Evolutionary conservation across 2,113 vertebrate genomes (phyloP), one percentile per base, ranked within the genome.

Genomic region (Dolichotis patagonum): DNA sequence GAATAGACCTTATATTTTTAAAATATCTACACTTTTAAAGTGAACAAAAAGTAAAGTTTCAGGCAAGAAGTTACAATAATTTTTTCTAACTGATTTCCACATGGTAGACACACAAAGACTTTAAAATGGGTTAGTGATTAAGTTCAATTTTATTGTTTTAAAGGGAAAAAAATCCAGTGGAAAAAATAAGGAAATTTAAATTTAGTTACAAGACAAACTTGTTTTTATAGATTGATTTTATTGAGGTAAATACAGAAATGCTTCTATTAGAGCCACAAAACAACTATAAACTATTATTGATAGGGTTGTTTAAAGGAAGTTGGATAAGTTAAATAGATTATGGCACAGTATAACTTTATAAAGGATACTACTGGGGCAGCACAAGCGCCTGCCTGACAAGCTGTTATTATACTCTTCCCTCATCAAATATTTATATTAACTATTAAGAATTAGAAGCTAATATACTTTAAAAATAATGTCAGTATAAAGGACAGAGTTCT

Each of bases 161-260:
- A 97, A 91, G 56, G 41, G 35, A 67, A 90, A 85, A 90, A 85
- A 88, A 38, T 32, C 71, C 94, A 95, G 89, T 82, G 54, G 90
- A 85, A 94, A 95, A 91, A 30, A 81, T 56, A 88, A 95, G 69
- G 13, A 96, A 95, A 86, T 78, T 94, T 96, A 94, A 91, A 91
- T 92, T 83, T 91, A 94, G 67, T 88, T 91, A 85, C 0, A 83
- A 30, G 43, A 77, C 1, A 78, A 65, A 86, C 46, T 75, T 91
- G 41, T 83, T 88, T 96, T 94, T 85, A 94, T 85, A 54, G 54
- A 81, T 26, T 90, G 14, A 89, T 69, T 91, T 91, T 52, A 86
- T 24, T 94, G 49, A 93, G 69, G 94, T 86, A 90, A 89, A 91
- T 35, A 83, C 17, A 81, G n/a, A 54, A 88, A 92, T 54, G 75